These are phyloP conservation scores for Cerceris rybyensis DNA, from an alignment of 2,888 invertebrate species.

Conservation along the genomic window DNA sequence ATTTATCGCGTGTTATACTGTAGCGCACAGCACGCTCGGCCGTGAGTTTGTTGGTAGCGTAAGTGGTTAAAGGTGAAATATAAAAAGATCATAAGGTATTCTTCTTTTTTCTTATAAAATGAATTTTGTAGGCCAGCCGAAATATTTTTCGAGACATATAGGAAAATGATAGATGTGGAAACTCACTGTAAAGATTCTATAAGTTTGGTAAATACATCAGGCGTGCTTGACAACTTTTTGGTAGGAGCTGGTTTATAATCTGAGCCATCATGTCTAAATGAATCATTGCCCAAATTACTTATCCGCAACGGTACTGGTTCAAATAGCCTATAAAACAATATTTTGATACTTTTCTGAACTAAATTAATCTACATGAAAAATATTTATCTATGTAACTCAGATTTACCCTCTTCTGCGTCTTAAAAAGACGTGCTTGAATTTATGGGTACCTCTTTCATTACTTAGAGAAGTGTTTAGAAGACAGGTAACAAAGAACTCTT, in stretches of 20 bases:
- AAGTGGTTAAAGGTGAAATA: no score
- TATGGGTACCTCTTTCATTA: constrained; percentile 84
- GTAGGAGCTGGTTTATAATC: constrained; percentile 78
- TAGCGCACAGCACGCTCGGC: no score
- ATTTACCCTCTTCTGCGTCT: constrained; percentile 84
- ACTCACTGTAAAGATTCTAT: constrained; percentile 67
- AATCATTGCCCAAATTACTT: constrained; percentile 78
- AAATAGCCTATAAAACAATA: constrained; percentile 63
- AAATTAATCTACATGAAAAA: neutral
- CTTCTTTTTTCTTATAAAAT: no score
- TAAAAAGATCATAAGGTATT: no score
- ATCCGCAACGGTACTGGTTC: constrained; percentile 77
- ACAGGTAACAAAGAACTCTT: constrained; percentile 86
- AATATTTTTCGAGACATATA: neutral
- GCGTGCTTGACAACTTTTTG: constrained; percentile 57
- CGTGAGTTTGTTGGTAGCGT: no score
- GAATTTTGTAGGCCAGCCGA: neutral
- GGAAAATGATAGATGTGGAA: neutral
- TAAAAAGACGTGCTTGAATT: constrained; percentile 86
- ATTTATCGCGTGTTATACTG: no score
- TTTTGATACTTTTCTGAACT: neutral
- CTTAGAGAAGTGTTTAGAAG: constrained; percentile 84
- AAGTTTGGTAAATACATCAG: constrained; percentile 73
- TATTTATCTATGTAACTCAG: neutral
- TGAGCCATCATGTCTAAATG: constrained; percentile 73